Evolutionary conservation across 2,797 vertebrate species (phyloP).

Genomic region (Nannoperca obscura): DNA sequence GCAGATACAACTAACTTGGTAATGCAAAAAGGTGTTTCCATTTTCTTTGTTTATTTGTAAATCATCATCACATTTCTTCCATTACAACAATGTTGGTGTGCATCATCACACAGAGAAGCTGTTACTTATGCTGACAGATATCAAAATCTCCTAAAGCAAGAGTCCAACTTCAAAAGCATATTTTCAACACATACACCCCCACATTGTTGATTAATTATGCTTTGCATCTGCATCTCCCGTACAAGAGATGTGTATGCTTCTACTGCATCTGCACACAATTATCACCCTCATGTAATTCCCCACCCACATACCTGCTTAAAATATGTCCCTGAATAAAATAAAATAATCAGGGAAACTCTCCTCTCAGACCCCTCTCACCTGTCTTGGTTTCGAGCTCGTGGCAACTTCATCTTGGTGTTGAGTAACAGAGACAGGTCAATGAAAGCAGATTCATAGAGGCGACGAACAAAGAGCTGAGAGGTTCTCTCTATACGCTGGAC

Average conservation of each 20-base stretch:
- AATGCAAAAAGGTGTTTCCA: background rate
- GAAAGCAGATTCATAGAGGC: constrained; percentile 88
- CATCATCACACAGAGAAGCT: background rate
- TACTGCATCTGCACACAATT: background rate
- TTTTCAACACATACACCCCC: background rate
- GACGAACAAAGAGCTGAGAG: constrained; percentile 87
- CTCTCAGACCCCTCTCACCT: constrained; percentile 65
- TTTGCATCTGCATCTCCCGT: too few species aligned
- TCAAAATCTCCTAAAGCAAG: background rate
- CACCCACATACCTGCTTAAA: background rate
- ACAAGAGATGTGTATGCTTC: too few species aligned
- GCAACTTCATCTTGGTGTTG: constrained; percentile 86
- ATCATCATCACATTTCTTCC: background rate
- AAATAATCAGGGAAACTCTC: background rate
- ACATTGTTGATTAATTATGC: too few species aligned
- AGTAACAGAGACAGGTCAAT: constrained; percentile 88
- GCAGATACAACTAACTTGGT: background rate
- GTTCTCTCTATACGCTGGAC: constrained; percentile 87
- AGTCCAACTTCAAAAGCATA: background rate
- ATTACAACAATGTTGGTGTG: background rate
- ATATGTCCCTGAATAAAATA: background rate
- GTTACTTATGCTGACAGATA: background rate
- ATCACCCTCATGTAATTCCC: background rate
- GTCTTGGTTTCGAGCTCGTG: constrained; percentile 75
- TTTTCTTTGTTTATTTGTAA: background rate